Percentiles rank a stretch among this genome's conserved stretches.
Evolutionary conservation across 2,888 invertebrate genomes (phyloP).

Genomic region (Microplitis deprimator): DNA sequence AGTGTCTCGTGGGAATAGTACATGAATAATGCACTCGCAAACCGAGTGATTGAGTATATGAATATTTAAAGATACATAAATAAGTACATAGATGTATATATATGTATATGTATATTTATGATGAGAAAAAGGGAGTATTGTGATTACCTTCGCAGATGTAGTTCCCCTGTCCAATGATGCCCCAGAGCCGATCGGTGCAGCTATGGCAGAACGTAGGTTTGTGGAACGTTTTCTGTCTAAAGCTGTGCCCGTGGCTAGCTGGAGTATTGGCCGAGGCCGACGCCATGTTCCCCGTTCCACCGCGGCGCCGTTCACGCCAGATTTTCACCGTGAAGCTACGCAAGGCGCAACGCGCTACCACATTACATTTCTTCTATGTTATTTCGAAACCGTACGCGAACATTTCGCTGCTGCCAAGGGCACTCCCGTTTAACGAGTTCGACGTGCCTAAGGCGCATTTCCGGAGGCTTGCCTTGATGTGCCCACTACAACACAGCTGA

Average conservation of each 20-base stretch:
- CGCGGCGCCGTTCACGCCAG: slow-evolving; percentile 76
- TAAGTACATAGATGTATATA: too few species aligned
- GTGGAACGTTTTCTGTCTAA: slow-evolving; percentile 99
- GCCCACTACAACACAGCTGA: slow-evolving; percentile 59
- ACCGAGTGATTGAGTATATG: too few species aligned
- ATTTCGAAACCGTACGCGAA: slow-evolving; percentile 76
- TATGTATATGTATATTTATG: background rate
- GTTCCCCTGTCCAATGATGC: slow-evolving; percentile 96
- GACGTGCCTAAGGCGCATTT: slow-evolving; percentile 69
- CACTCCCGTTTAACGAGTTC: slow-evolving; percentile 54
- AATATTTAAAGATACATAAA: too few species aligned
- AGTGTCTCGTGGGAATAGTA: background rate
- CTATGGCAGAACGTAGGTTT: slow-evolving; percentile 99
- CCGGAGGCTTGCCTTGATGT: slow-evolving; percentile 55
- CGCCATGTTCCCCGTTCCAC: slow-evolving; percentile 76
- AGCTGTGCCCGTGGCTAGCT: slow-evolving; percentile 90
- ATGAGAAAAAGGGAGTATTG: background rate
- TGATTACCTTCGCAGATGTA: slow-evolving; percentile 98
- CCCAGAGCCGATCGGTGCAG: slow-evolving; percentile 99
- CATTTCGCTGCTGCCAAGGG: slow-evolving; percentile 69
- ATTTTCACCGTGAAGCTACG: slow-evolving; percentile 76
- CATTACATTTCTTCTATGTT: slow-evolving; percentile 72
- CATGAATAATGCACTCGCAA: too few species aligned
- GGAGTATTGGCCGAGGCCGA: slow-evolving; percentile 75
- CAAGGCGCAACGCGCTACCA: slow-evolving; percentile 67